Base-by-base conservation (phyloP, 2,797 vertebrate species). In the Clangula hyemalis region DNA sequence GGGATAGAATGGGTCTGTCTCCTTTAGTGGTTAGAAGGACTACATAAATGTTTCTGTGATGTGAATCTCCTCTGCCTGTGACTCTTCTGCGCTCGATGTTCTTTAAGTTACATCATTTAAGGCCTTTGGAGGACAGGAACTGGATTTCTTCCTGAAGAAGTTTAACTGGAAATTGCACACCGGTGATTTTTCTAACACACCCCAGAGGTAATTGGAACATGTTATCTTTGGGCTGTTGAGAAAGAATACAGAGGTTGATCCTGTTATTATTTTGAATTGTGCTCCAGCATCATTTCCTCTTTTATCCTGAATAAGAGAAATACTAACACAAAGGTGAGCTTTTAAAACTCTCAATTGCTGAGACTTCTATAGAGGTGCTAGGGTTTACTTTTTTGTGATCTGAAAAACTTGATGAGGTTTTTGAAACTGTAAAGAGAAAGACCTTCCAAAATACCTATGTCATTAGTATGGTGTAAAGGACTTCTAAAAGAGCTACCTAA, bases 231-330 rank as follows among this genome's bases (percentile, higher is more conserved):
- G 73, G 32, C 47, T 90, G 6, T 85, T 91, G 70, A 81, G 62
- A 88, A 93, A 73, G 47, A 91, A 68, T 79, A 53, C 7, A 71
- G 76, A 90, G 12, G 64, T n/a, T 84, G 60, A 88, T 95, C 62
- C 56, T 93, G n/a, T 86, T 70, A 77, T 68, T 93, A 61, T 72
- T 91, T 93, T 69, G 76, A 75, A 75, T 70, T 85, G 41, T 70
- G 70, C 15, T 91, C 17, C 25, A 71, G 16, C 34, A 38, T 88
- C 10, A 80, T 87, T 90, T 87, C 24, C 16, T 84, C 22, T 93
- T 92, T 89, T 90, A 71, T 70, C 21, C n/a, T 57, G 56, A 84
- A 28, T 53, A 76, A 70, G 38, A 77, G 41, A 84, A 91, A 83
- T 83, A 38, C 17, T 36, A 53, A 39, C 32, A 72, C 38, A 72